phyloP scores from a whole-genome alignment of 2,888 invertebrate genomes.

The Hartigia nigra region DNA sequence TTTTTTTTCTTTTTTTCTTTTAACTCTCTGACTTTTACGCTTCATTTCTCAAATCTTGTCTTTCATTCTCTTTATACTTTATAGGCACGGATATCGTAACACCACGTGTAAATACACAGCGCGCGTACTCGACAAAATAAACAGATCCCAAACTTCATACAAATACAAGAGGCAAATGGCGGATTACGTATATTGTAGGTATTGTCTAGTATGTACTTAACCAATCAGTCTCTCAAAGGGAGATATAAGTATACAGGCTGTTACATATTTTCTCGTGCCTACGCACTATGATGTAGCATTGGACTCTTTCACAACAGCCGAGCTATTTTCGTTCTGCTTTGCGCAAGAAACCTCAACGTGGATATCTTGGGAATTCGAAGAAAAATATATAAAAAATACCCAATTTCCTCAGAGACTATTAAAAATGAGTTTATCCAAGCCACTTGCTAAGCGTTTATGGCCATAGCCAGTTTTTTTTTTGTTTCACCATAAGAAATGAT shows the following conservation, averaged over 20 bases:
- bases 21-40: neutral
- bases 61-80: neutral
- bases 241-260: neutral
- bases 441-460: neutral
- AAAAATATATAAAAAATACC: constrained; percentile 25
- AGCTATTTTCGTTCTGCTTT: constrained; percentile 47
- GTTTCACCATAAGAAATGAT: neutral
- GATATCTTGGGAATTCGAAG: constrained; percentile 19
- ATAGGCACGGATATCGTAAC: neutral
- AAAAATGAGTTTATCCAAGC: neutral
- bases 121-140: neutral
- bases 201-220: neutral
- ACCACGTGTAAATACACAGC: neutral
- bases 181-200: neutral
- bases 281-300: constrained; percentile 42
- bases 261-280: constrained; percentile 30
- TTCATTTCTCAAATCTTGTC: neutral
- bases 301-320: constrained; percentile 47
- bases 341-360: constrained; percentile 32
- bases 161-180: neutral
- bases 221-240: neutral
- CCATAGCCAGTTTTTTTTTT: neutral
- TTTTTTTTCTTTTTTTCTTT: neutral
- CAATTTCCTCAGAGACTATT: neutral
- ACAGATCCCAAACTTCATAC: neutral